Evolutionary conservation across 2,888 invertebrate species (phyloP), one percentile per base, ranked within the genome.

Genomic region (Acronicta leporina): DNA sequence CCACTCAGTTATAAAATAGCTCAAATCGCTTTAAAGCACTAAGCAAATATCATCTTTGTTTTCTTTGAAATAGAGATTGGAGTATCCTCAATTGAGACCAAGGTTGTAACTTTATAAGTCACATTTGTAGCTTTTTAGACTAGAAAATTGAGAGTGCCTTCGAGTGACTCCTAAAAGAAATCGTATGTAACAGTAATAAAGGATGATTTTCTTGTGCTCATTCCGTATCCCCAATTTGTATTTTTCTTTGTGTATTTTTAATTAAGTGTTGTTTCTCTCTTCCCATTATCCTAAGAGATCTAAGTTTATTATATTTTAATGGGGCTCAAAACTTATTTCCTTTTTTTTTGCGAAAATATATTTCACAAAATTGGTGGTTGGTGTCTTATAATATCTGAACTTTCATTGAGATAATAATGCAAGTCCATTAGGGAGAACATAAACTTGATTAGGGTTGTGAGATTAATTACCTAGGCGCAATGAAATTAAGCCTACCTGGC

Each of bases 131-230:
- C 72, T 83, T 84, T 85, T 84, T 75, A 77, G 79, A 74, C 75
- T 75, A 78, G 79, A 79, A 86, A 84, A 86, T 86, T 83, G 76
- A 81, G 78, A 83, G 82, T 82, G 75, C 79, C 75, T 86, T 86
- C 76, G 75, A 81, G 77, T 79, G 77, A 80, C 75, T 83, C 64
- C 59, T 77, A 76, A 81, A 81, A 77, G 66, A 75, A 77, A 72
- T 79, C 62, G 70, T 79, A 76, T 76, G 71, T 69, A 72, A 74
- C 74, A 67, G 71, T 82, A 82, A 83, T 83, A 79, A 84, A 80
- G 75, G 74, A 73, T 47, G 33, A 46, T 63, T 72, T 55, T 72
- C 58, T 72, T 49, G 48, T 54, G 50, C 42, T 54, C 48, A 35
- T 49, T 56, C 44, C 46, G 11, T 55, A 53, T 64, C 27, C 27